A percentile compares a stretch with the other conserved stretches of the same genome.
phyloP scores from a whole-genome alignment of 2,113 vertebrate genomes.

The Scartelaos histophorus region DNA sequence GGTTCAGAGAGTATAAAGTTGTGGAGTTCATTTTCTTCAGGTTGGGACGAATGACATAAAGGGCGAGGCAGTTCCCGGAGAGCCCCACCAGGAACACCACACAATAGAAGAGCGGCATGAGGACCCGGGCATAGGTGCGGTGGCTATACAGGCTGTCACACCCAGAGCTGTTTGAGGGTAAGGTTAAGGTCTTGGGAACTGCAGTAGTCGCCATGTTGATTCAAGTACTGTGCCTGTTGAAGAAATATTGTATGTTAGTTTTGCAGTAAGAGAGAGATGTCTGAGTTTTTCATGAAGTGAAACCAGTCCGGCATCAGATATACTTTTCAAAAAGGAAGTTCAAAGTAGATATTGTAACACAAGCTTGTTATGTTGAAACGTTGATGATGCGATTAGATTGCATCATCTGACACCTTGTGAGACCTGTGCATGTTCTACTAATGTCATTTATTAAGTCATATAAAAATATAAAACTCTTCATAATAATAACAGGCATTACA shows the following conservation, averaged over 20 bases:
- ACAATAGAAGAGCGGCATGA: slow-evolving; percentile 85
- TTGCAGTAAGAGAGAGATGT: background rate
- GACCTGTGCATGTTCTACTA: no score
- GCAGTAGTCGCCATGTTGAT: slow-evolving; percentile 22
- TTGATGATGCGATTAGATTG: no score
- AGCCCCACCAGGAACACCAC: slow-evolving; percentile 84
- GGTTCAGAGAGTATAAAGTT: slow-evolving; percentile 92
- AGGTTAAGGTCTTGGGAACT: background rate
- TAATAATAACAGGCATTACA: no score
- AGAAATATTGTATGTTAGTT: background rate
- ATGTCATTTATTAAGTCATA: no score
- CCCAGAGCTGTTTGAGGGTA: slow-evolving; percentile 23
- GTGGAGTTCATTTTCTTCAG: slow-evolving; percentile 96
- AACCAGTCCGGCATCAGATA: slow-evolving; percentile 7
- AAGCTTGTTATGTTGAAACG: background rate
- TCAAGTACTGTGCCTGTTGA: slow-evolving; percentile 24
- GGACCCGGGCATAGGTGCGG: slow-evolving; percentile 76
- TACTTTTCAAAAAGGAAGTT: slow-evolving; percentile 58
- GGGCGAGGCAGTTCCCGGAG: slow-evolving; percentile 86
- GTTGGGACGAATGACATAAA: slow-evolving; percentile 88
- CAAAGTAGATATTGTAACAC: background rate
- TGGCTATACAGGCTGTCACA: slow-evolving; percentile 84
- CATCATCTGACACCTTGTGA: no score
- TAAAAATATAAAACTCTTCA: no score
- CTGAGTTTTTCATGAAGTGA: slow-evolving; percentile 17